These are phyloP conservation scores for Morus bassanus DNA, from an alignment of 2,797 vertebrate species.

Conservation along the genomic window DNA sequence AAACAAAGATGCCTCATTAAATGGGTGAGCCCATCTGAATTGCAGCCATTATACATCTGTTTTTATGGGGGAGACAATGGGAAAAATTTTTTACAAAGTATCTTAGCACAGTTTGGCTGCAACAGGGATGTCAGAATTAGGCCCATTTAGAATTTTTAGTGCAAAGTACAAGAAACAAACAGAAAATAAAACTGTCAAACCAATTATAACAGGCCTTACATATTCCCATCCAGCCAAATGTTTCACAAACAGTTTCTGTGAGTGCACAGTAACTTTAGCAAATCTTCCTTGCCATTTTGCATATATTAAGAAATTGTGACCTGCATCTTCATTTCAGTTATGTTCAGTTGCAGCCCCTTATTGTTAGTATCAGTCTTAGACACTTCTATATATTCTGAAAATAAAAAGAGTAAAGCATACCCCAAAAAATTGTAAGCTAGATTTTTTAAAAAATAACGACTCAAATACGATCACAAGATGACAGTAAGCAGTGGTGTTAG, in stretches of 20 bases:
- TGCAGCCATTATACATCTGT: not conserved
- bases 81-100: not conserved
- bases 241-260: not conserved
- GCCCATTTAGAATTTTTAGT: not conserved
- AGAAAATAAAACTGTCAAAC: not conserved
- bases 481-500: not conserved
- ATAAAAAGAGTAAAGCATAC: conserved; percentile 22
- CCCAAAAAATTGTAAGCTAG: not conserved
- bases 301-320: not conserved
- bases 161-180: not conserved
- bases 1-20: not conserved
- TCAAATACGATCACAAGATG: conserved; percentile 10
- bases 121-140: not conserved
- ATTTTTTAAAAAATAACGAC: not conserved
- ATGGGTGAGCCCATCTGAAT: not conserved
- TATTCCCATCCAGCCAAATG: not conserved
- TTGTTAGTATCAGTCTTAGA: not conserved
- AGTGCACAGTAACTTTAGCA: not conserved
- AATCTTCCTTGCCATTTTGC: not conserved
- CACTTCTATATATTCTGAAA: not conserved
- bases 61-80: not conserved
- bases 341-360: not conserved
- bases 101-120: not conserved
- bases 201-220: not conserved
- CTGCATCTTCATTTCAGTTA: not conserved